Base-by-base conservation (phyloP, 2,888 invertebrate species). In the Drosophila flavopinicola region DNA sequence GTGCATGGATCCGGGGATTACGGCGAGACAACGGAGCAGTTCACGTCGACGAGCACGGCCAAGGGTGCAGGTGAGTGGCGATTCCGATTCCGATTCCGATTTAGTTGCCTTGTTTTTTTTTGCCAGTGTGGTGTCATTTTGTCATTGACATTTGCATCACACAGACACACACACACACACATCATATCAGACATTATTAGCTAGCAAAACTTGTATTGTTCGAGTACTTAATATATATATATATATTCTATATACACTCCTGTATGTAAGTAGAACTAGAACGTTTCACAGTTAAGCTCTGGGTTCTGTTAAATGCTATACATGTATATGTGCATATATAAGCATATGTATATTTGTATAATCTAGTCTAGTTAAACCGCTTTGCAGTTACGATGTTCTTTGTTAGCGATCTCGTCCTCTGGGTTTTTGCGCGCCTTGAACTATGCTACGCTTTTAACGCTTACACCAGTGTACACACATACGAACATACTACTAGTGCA, bases 1-100 rank as follows among this genome's bases (percentile, higher is more conserved):
- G 93, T 94, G 58, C 95, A 94, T 75, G 97, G 96, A 0, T 96
- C 96, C 0, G 97, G 97, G 0, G 94, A 94, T 6, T 93, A 92
- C 71, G 94, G 94, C 47, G 94, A 94, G 82, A 93, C 94, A 60
- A 94, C 95, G 3, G 96, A 95, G 78, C 95, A 83, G 83, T 91
- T 91, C 57, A 90, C 90, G 5, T 91, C 93, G 48, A 93, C 93
- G 6, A 90, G 89, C 65, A 93, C 93, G 42, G 93, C 94, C 0
- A 93, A 90, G 67, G 90, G 90, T 45, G 90, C 92, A 88, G 92
- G 92, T 92, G 82, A 88, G 87, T 72, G 23, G 4, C n/a, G 6
- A 11, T 30, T 15, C 1, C 17, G 17, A 33, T 25, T 35, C 10
- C 4, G 9, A 3, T 11, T 48, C 33, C 30, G 9, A 11, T 39